Percentiles rank a stretch among this genome's conserved stretches.
These are phyloP conservation scores for Stomatorhinus walkeri DNA, from an alignment of 2,797 vertebrate species.

Conservation along the genomic window DNA sequence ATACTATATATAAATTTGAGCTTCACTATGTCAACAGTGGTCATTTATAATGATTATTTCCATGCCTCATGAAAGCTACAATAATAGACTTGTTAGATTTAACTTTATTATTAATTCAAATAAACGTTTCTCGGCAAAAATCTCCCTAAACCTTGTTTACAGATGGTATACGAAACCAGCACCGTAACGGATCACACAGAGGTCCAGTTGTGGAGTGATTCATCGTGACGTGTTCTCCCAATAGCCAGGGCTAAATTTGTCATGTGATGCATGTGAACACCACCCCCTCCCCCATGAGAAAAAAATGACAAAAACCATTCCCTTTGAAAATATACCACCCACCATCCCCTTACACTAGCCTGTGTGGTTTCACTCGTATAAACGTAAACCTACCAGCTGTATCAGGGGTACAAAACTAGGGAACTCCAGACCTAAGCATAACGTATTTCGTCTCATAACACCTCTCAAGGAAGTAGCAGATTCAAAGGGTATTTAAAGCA, in stretches of 20 bases:
- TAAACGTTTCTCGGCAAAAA: not conserved
- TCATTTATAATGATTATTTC: not conserved
- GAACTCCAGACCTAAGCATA: not conserved
- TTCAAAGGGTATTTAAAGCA: not conserved
- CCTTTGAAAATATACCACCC: not conserved
- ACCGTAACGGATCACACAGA: not conserved
- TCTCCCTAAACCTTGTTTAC: not conserved
- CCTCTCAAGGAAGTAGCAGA: not conserved
- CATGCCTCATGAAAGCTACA: not conserved
- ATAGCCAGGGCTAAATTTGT: not conserved
- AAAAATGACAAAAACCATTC: not conserved
- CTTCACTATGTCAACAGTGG: not conserved
- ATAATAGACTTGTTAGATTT: not conserved
- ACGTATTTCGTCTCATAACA: not conserved
- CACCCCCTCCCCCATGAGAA: not conserved
- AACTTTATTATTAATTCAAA: not conserved
- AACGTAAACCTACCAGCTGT: not conserved
- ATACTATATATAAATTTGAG: not conserved
- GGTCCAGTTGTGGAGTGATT: not conserved
- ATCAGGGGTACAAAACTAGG: not conserved
- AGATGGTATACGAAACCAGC: not conserved
- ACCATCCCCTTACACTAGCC: not conserved
- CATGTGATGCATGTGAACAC: not conserved
- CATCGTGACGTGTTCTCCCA: not conserved
- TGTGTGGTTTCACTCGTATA: not conserved